These are phyloP conservation scores for Pelosia muscerda DNA, from an alignment of 2,888 invertebrate species.

Conservation along the genomic window DNA sequence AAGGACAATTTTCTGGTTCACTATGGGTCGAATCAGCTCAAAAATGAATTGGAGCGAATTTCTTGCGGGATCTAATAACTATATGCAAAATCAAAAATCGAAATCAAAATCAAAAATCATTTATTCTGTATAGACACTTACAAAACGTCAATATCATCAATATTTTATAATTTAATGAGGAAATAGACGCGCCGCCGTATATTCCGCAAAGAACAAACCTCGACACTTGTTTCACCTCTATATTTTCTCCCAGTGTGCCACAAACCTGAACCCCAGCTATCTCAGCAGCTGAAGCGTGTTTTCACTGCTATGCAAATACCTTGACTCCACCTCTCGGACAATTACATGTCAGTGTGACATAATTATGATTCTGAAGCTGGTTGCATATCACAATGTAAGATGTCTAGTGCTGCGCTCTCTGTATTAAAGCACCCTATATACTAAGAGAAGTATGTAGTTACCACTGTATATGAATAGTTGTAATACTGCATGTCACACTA, in stretches of 20 bases:
- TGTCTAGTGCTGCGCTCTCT: neutral
- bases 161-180: too few species aligned
- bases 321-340: constrained; percentile 10
- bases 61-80: too few species aligned
- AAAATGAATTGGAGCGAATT: neutral
- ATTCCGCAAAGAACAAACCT: too few species aligned
- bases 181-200: too few species aligned
- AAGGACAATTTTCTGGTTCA: too few species aligned
- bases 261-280: constrained; percentile 25
- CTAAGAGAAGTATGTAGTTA: neutral
- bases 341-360: constrained; percentile 15
- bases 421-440: neutral
- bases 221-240: too few species aligned
- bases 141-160: too few species aligned
- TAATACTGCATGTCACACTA: neutral
- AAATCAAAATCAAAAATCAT: too few species aligned
- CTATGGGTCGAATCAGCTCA: neutral
- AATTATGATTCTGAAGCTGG: neutral
- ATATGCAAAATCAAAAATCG: too few species aligned
- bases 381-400: neutral
- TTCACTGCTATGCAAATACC: constrained; percentile 25
- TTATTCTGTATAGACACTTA: too few species aligned
- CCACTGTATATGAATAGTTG: neutral
- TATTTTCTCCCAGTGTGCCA: constrained; percentile 1
- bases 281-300: constrained; percentile 20